Percentiles rank a stretch among this genome's conserved stretches.
Evolutionary conservation across 2,888 invertebrate genomes (phyloP).

Genomic region (Drosophila nr. perissopoda): DNA sequence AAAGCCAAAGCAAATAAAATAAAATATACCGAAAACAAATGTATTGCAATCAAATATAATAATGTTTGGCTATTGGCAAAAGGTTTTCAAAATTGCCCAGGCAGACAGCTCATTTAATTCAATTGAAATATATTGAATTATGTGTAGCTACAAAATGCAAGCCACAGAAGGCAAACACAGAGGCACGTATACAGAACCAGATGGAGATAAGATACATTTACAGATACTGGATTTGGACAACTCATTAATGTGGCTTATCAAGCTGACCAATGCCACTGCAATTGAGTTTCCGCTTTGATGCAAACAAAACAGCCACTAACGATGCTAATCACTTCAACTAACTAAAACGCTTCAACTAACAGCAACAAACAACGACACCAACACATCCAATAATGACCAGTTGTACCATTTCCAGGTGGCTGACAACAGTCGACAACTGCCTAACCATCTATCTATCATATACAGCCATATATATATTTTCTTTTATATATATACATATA

Average conservation of each 20-base stretch:
- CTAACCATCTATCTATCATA: conserved; percentile 40
- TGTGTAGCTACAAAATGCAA: conserved; percentile 18
- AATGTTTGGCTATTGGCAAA: conserved; percentile 14
- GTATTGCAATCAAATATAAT: conserved; percentile 40
- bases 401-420: conserved; percentile 70
- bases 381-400: conserved; percentile 42
- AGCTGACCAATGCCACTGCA: conserved; percentile 62
- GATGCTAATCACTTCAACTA: conserved; percentile 79
- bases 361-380: conserved; percentile 39
- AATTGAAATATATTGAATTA: conserved; percentile 51
- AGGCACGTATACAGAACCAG: background rate
- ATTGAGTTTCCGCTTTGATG: conserved; percentile 72
- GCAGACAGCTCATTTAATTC: conserved; percentile 47
- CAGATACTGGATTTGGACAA: conserved; percentile 5
- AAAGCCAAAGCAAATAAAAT: conserved; percentile 31
- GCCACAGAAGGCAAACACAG: conserved; percentile 20
- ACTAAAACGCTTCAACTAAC: conserved; percentile 74
- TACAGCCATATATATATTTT: conserved; percentile 9
- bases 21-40: conserved; percentile 27
- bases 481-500: conserved; percentile 17
- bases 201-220: conserved; percentile 4
- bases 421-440: conserved; percentile 70
- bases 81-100: background rate
- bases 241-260: conserved; percentile 50
- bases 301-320: conserved; percentile 78